phyloP scores from a whole-genome alignment of 1,140 invertebrate genomes.

The Nautilus pompilius region DNA sequence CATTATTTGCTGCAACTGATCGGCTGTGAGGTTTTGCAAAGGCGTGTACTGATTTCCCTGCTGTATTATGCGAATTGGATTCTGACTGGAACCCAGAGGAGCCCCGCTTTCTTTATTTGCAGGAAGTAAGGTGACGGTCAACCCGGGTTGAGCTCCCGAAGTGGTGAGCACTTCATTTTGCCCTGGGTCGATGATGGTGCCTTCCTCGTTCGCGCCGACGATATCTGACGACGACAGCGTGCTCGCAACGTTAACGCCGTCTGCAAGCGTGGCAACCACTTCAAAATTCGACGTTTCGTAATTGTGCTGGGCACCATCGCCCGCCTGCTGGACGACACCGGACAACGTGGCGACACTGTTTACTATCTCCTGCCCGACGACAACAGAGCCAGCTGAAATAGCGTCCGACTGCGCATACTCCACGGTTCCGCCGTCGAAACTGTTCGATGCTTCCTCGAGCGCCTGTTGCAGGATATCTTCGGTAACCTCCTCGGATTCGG shows the following conservation, averaged over 20 bases:
- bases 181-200: constrained; percentile 5
- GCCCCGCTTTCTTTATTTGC: constrained; percentile 51
- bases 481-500: constrained; percentile 21
- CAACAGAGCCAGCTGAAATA: constrained; percentile 1
- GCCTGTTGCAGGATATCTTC: constrained; percentile 55
- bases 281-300: constrained; percentile 4
- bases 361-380: constrained; percentile 12
- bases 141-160: neutral
- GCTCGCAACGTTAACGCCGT: neutral
- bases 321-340: constrained; percentile 1
- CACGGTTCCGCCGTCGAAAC: constrained; percentile 13
- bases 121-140: constrained; percentile 25
- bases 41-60: constrained; percentile 63
- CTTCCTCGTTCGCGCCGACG: constrained; percentile 5
- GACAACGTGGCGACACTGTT: constrained; percentile 11
- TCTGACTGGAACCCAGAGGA: constrained; percentile 62
- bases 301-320: neutral
- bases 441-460: constrained; percentile 44
- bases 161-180: neutral
- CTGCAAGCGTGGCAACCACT: constrained; percentile 6
- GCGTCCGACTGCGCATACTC: constrained; percentile 10
- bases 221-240: constrained; percentile 1
- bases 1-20: constrained; percentile 65
- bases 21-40: constrained; percentile 61
- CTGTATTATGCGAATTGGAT: constrained; percentile 67